Evolutionary conservation across 2,888 invertebrate genomes (phyloP).

Genomic region (Drosophila affinis): DNA sequence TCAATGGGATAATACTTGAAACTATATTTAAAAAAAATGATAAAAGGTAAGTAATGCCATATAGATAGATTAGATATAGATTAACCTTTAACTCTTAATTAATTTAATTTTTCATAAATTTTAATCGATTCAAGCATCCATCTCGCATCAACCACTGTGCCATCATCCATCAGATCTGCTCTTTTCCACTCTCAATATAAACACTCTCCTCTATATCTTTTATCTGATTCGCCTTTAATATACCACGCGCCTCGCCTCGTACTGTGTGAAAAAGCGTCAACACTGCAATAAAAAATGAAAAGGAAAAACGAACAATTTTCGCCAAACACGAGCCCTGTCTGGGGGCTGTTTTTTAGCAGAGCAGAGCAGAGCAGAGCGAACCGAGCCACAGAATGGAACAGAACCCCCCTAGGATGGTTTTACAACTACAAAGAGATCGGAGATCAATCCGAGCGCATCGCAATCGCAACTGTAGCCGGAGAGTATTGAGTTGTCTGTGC

Average conservation of each 20-base stretch:
- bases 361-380: constrained; percentile 20
- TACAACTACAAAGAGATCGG: constrained; percentile 46
- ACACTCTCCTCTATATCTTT: constrained; percentile 64
- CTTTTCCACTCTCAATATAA: constrained; percentile 57
- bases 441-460: constrained; percentile 63
- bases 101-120: neutral
- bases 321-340: constrained; percentile 18
- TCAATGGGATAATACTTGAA: constrained; percentile 2
- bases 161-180: constrained; percentile 6
- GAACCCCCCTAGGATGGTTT: constrained; percentile 23
- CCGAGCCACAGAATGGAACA: neutral
- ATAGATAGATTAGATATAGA: neutral
- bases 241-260: constrained; percentile 59
- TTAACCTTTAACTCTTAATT: neutral
- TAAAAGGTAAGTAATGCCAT: neutral
- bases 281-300: constrained; percentile 54
- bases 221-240: constrained; percentile 59
- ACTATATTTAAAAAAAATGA: neutral
- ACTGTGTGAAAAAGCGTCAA: constrained; percentile 67
- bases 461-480: constrained; percentile 63
- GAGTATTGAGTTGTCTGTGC: constrained; percentile 63
- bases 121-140: neutral
- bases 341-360: constrained; percentile 64
- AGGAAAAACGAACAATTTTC: constrained; percentile 20
- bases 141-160: constrained; percentile 28